Evolutionary conservation across 2,888 invertebrate species (phyloP).

Genomic region (Pediacus dermestoides): DNA sequence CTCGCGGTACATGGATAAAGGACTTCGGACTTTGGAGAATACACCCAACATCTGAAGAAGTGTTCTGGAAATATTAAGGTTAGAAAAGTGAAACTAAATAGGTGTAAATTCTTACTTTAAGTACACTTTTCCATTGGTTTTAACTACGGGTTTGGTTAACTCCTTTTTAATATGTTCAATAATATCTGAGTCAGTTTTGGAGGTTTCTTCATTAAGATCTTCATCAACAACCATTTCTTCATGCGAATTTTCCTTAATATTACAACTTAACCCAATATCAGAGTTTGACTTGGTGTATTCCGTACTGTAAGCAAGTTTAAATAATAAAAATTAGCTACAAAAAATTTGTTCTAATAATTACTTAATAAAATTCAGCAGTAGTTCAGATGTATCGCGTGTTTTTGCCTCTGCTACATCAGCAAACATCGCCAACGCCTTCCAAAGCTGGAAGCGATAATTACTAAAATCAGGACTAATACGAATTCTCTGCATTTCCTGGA

Average conservation of each 20-base stretch:
- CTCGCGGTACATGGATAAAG: constrained; percentile 74
- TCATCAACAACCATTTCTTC: constrained; percentile 42
- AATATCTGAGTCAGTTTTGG: too few species aligned
- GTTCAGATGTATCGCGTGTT: constrained; percentile 72
- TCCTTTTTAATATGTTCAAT: too few species aligned
- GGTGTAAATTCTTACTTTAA: constrained; percentile 32
- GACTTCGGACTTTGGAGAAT: constrained; percentile 76
- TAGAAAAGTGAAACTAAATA: not conserved
- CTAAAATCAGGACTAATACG: constrained; percentile 64
- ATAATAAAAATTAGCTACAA: constrained; percentile 2
- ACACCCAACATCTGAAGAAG: constrained; percentile 68
- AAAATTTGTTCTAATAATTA: constrained; percentile 40
- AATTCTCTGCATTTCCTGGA: constrained; percentile 38
- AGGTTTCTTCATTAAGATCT: constrained; percentile 44
- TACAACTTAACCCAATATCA: constrained; percentile 56
- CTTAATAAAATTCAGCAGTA: constrained; percentile 79
- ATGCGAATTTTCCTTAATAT: constrained; percentile 49
- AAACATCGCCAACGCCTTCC: constrained; percentile 73
- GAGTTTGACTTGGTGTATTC: constrained; percentile 61
- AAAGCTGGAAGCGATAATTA: constrained; percentile 76
- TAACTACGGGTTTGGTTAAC: too few species aligned
- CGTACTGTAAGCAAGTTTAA: constrained; percentile 28
- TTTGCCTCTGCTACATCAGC: constrained; percentile 73
- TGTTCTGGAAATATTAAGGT: constrained; percentile 41
- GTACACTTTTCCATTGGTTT: constrained; percentile 30